These are phyloP conservation scores for Schizopygopsis pylzovi DNA, from an alignment of 2,797 vertebrate species.

Conservation along the genomic window DNA sequence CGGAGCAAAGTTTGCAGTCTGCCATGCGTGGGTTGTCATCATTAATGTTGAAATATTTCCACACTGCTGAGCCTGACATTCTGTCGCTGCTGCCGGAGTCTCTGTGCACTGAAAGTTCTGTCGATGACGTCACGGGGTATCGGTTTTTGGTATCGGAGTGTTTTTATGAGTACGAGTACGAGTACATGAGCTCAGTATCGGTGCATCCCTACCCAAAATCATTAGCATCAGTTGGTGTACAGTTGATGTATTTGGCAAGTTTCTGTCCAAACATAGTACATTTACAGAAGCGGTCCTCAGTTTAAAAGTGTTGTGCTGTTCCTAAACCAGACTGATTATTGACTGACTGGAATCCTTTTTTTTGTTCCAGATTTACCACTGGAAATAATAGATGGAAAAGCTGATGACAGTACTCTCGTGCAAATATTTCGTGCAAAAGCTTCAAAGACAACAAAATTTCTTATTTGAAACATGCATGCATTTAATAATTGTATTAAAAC, in stretches of 20 bases:
- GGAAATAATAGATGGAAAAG: background rate
- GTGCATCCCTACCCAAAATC: too few species aligned
- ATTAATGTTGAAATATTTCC: too few species aligned
- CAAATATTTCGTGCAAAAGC: slow-evolving; percentile 45
- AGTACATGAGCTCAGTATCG: too few species aligned
- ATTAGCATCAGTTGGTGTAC: slow-evolving; percentile 10
- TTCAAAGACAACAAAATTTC: slow-evolving; percentile 27
- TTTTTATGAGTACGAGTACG: too few species aligned
- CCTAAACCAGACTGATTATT: background rate
- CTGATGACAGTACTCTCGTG: slow-evolving; percentile 14
- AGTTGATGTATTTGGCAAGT: background rate
- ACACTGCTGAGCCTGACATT: too few species aligned
- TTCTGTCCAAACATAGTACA: background rate
- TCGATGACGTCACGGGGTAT: too few species aligned
- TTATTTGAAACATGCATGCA: slow-evolving; percentile 39
- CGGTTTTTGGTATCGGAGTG: too few species aligned
- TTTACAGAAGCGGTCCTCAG: background rate
- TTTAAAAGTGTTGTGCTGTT: slow-evolving; percentile 10
- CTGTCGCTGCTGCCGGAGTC: too few species aligned
- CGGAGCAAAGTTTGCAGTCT: too few species aligned
- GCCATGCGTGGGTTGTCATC: too few species aligned
- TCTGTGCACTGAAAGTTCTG: too few species aligned
- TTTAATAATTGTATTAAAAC: slow-evolving; percentile 9
- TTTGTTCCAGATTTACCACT: slow-evolving; percentile 1
- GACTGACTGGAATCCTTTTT: background rate